Evolutionary conservation across 2,888 invertebrate genomes (phyloP).

Genomic region (Gymnosoma rotundatum): DNA sequence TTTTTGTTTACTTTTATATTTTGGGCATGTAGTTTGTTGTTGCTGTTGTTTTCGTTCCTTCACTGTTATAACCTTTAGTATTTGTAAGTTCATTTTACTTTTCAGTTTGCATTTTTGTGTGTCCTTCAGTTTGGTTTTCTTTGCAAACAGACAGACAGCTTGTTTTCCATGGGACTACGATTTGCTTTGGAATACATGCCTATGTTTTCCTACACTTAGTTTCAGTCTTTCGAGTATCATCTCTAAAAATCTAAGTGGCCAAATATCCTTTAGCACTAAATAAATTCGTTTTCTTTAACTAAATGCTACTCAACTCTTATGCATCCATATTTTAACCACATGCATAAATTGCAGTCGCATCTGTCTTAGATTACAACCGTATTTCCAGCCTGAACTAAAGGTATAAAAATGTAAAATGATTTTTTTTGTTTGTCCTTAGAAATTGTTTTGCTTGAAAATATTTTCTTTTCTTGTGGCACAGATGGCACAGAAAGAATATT

Average conservation of each 20-base stretch:
- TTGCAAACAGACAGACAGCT: not conserved
- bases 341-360: conserved; percentile 39
- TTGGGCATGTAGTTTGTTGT: no score
- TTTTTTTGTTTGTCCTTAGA: not conserved
- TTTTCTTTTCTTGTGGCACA: not conserved
- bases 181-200: conserved; percentile 3
- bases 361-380: conserved; percentile 14
- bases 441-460: not conserved
- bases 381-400: not conserved
- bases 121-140: not conserved
- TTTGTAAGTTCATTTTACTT: conserved; percentile 27
- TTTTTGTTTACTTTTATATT: conserved; percentile 6
- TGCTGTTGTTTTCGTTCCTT: not conserved
- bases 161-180: not conserved
- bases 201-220: conserved; percentile 22
- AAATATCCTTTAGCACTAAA: conserved; percentile 47
- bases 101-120: conserved; percentile 4
- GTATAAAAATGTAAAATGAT: conserved; percentile 9
- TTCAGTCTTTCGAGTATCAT: conserved; percentile 46
- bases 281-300: conserved; percentile 29
- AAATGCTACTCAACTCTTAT: conserved; percentile 20
- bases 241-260: conserved; percentile 49
- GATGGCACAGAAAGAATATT: conserved; percentile 15
- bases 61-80: conserved; percentile 14
- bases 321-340: conserved; percentile 24